Evolutionary conservation across 2,113 vertebrate species (phyloP).

Genomic region (Leiothrix lutea): DNA sequence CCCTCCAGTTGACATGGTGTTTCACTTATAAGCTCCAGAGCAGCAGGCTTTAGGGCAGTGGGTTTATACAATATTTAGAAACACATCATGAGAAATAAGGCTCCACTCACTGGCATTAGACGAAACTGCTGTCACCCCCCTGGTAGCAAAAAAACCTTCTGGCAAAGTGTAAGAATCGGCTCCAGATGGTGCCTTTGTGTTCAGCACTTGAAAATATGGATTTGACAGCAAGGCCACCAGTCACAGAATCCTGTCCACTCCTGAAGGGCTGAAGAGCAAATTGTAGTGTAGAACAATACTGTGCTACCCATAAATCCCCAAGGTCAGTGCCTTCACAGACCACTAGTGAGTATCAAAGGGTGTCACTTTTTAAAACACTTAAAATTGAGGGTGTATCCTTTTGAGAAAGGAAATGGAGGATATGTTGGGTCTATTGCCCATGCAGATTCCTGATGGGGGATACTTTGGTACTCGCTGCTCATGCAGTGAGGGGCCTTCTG

Average conservation of each 20-base stretch:
- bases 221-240: background rate
- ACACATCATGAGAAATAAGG: background rate
- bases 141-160: background rate
- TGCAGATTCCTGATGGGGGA: background rate
- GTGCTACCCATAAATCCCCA: background rate
- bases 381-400: background rate
- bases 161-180: background rate
- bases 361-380: background rate
- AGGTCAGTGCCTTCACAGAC: background rate
- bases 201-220: background rate
- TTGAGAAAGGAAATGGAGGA: background rate
- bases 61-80: background rate
- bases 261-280: background rate
- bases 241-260: background rate
- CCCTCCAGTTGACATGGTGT: background rate
- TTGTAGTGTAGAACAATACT: background rate
- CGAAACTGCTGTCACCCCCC: background rate
- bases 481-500: background rate
- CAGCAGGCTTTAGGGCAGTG: background rate
- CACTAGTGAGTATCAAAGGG: background rate
- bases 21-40: background rate
- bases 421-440: background rate
- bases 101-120: background rate
- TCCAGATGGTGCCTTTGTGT: background rate
- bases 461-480: background rate